Evolutionary conservation across 1,140 invertebrate species (phyloP), one percentile per base, ranked within the genome.

Genomic region (Zaprionus camerounensis): DNA sequence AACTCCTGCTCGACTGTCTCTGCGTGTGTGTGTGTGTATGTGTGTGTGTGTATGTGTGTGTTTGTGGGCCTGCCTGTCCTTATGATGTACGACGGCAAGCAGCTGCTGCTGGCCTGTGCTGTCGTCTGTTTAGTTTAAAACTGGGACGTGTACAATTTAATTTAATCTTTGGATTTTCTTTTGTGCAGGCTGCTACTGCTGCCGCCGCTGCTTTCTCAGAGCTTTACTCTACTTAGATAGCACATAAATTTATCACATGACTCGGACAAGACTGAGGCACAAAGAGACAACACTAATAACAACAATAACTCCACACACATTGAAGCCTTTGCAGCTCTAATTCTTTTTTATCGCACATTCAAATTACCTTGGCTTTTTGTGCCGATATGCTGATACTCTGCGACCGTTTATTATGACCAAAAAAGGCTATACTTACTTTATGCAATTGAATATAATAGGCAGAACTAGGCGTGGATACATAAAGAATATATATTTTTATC

Each of bases 61-160:
- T 24, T 5, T 28, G 28, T 61, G 57, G 24, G 46, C 53, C 41
- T 72, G 63, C 26, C 28, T 53, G 38, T 62, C 51, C 77, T 65
- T 68, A 82, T 82, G 80, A 83, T 83, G 74, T 78, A 88, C 78
- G 78, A 73, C 69, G 46, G 51, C 34, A 68, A 80, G 70, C 83
- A 80, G 77, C 80, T 76, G 62, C 73, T 55, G n/a, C 31, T 34
- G 41, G 38, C 63, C 64, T 53, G 55, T 63, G 66, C 66, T 56
- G 36, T 64, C 70, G 66, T 62, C 84, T 78, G 77, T 80, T 88
- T 84, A 88, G 83, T 87, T 87, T 87, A 72, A 87, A 83, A 88
- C 74, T 75, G 84, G 81, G 68, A 87, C 84, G 84, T 87, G 83
- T 78, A 88, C 83, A 87, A 87, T 87, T 87, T 87, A 88, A 87